Evolutionary conservation across 2,888 invertebrate genomes (phyloP), one percentile per base, ranked within the genome.

Genomic region (Archaeoteleia sp.): DNA sequence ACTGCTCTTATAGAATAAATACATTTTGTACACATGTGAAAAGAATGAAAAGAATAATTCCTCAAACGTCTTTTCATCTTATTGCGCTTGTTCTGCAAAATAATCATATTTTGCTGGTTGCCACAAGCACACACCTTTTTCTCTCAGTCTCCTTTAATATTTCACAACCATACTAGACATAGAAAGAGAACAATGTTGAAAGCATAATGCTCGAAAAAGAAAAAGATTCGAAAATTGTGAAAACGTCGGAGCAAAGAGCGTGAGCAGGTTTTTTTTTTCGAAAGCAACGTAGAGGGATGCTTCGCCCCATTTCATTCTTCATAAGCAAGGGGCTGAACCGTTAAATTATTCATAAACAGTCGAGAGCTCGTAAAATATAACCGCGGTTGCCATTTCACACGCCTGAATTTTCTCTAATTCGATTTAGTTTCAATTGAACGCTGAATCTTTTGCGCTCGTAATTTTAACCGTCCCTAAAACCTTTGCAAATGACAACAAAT

Each of bases 291-390:
- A 9, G 23, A 51, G 45, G 39, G 51, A 37, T 45, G 32, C 32
- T 40, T 27, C 57, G 20, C 62, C 62, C 62, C 20, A 35, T 58
- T 51, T 58, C 35, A 53, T 58, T 55, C 58, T 48, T 66, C 49
- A 37, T 54, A 48, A 53, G 53, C 48, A 54, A 60, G 57, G 67
- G 67, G 57, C 43, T 32, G 62, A 46, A 58, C 53, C 43, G 72
- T 74, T 77, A 76, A 79, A 79, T 79, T 79, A 79, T 79, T 79
- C 78, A 79, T 78, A 77, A 75, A 77, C 74, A 77, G 76, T 74
- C 76, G 70, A 76, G 75, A 71, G 75, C 67, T 75, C 76, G 76
- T 79, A 74, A 78, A 75, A 74, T 74, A 76, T 73, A 73, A 77
- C 74, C 73, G 55, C 49, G 55, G 34, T 42, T 55, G 63, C 55